Conservation (phyloP, 2,888 invertebrate species). For the Leptopilina syphax region DNA sequence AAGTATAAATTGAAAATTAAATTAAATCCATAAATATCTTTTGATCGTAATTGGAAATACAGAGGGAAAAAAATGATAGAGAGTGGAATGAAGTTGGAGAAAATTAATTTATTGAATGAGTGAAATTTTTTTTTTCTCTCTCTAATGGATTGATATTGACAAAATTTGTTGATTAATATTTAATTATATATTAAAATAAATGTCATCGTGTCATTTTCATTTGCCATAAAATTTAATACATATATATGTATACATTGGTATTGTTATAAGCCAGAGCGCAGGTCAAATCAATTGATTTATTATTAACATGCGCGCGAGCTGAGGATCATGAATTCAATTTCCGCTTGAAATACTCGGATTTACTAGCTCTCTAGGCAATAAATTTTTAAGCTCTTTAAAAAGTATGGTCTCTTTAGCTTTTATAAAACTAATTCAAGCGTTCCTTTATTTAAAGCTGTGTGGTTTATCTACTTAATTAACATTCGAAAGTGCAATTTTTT, state of each 20-base stretch:
- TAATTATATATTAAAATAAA: conserved; percentile 26
- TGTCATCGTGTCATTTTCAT: conserved; percentile 46
- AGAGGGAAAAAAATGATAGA: neutral
- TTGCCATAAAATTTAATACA: conserved; percentile 42
- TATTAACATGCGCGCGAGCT: conserved; percentile 53
- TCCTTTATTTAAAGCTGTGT: conserved; percentile 20
- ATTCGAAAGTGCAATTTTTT: neutral
- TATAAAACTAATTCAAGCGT: conserved; percentile 29
- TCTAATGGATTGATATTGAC: neutral
- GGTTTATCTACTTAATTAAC: conserved; percentile 4
- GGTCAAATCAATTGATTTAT: conserved; percentile 57
- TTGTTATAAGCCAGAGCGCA: conserved; percentile 44
- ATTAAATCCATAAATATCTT: too few relatives aligned
- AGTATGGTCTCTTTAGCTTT: conserved; percentile 29
- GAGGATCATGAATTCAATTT: conserved; percentile 41
- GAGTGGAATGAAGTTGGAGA: neutral
- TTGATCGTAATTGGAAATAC: too few relatives aligned
- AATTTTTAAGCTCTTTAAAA: conserved; percentile 36
- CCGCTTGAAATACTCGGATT: conserved; percentile 39
- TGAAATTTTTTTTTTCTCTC: neutral
- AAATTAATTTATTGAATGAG: neutral
- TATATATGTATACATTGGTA: conserved; percentile 42
- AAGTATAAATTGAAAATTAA: too few relatives aligned
- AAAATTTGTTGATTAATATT: neutral
- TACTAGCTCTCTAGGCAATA: conserved; percentile 26